Evolutionary conservation across 2,888 invertebrate species (phyloP).

Genomic region (Urechis unicinctus): DNA sequence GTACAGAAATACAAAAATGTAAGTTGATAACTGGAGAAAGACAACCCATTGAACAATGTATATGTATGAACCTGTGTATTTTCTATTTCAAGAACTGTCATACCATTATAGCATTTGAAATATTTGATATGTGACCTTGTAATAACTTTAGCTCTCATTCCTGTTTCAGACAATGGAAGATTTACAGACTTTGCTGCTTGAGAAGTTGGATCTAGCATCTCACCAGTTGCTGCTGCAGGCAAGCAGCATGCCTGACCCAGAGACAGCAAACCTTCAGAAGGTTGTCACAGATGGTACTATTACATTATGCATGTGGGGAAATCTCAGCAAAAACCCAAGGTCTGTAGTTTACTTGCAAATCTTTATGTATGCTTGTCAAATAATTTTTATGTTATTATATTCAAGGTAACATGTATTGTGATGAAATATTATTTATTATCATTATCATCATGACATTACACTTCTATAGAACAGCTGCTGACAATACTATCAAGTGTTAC

Average conservation of each 20-base stretch:
- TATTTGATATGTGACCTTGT: not conserved
- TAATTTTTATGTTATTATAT: too few species aligned
- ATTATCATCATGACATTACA: not conserved
- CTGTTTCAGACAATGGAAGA: slow-evolving; percentile 30
- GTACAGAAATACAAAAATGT: slow-evolving; percentile 14
- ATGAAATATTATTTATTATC: not conserved
- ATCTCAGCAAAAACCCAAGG: slow-evolving; percentile 50
- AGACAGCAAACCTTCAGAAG: slow-evolving; percentile 46
- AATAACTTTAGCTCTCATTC: not conserved
- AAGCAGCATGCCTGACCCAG: slow-evolving; percentile 36
- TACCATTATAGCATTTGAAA: too few species aligned
- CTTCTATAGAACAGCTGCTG: not conserved
- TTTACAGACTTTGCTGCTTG: slow-evolving; percentile 38
- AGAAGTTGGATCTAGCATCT: slow-evolving; percentile 41
- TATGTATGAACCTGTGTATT: too few species aligned
- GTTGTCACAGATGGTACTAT: slow-evolving; percentile 32
- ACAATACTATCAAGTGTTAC: too few species aligned
- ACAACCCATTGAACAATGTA: too few species aligned
- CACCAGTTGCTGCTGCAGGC: slow-evolving; percentile 38
- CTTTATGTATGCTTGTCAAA: too few species aligned
- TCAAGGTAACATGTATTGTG: too few species aligned
- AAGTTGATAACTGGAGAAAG: too few species aligned
- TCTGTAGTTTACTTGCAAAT: too few species aligned
- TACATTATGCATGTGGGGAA: slow-evolving; percentile 48
- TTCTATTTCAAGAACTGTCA: too few species aligned